Evolutionary conservation across 64 coral and sea anemone genomes (phyloP), one percentile per base, ranked within the genome.

Genomic region (Stylophora pistillata): DNA sequence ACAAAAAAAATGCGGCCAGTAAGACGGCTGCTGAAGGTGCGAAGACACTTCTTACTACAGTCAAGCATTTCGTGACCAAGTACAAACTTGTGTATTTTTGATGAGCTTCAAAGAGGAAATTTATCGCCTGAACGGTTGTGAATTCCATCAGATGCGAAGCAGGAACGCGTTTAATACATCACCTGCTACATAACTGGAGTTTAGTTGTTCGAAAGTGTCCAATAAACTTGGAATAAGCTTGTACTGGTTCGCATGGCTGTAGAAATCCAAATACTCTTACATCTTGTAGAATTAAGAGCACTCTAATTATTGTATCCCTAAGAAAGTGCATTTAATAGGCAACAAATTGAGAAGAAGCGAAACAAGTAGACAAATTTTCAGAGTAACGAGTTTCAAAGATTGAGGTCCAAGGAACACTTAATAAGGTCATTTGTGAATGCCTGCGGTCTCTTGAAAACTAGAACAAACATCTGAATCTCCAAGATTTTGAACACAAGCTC

Each of bases 341-440:
- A 25, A 66, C 63, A 66, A 66, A 3, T 47, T 47, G 37, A 47
- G 37, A 4, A 47, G 37, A 4, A 47, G 37, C 37, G 37, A 7
- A 66, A 25, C 63, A 66, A 66, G 21, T 23, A n/a, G 63, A n/a
- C 18, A 66, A 66, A 66, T 25, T 66, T n/a, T 25, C 21, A 66
- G n/a, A 66, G 63, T 66, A 66, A 66, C 63, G 63, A 66, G 25
- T 60, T 60, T 47, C 37, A 3, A 60, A 60, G 21, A n/a, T 66
- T 18, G 5, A 15, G 60, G 60, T 63, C 63, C 63, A 4, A 66
- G 14, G 78, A 63, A 62, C 20, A 56, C 20, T 63, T 15, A 59
- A 59, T 47, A 75, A 75, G 34, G 13, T 37, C 30, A 64, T 63
- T 64, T 64, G 78, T 81, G 78, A 81, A 63, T 81, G 78, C 78